Conservation (phyloP, 2,797 vertebrate species). For the Sparus aurata region DNA sequence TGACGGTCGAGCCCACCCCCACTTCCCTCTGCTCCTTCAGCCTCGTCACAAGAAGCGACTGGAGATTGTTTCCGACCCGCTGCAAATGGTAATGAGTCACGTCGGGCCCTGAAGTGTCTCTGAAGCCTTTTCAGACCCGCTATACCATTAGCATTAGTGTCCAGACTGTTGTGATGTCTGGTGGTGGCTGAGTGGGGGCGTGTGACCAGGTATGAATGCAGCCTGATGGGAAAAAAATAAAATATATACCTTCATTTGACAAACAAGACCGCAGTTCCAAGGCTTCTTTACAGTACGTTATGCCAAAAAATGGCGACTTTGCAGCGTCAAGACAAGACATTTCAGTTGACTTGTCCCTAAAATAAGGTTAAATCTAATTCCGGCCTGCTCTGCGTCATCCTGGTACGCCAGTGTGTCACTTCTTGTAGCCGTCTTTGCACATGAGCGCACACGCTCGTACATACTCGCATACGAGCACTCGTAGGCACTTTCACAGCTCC, state of each 20-base stretch:
- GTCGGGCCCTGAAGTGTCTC: constrained; percentile 39
- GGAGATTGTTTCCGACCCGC: constrained; percentile 30
- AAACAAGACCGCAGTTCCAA: constrained; percentile 5
- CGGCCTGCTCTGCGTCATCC: constrained; percentile 9
- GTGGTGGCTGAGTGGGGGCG: constrained; percentile 22
- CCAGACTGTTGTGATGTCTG: constrained; percentile 23
- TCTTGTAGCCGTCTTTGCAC: constrained; percentile 27
- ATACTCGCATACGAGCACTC: constrained; percentile 26
- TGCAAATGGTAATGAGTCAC: constrained; percentile 43
- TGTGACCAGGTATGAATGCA: constrained; percentile 17
- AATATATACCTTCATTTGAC: constrained; percentile 5
- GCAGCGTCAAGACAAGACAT: neutral
- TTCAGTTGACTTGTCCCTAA: neutral
- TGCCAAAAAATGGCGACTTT: neutral
- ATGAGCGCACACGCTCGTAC: constrained; percentile 16
- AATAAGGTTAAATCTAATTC: constrained; percentile 11
- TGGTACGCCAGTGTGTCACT: constrained; percentile 18
- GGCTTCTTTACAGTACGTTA: neutral
- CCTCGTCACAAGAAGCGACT: constrained; percentile 27
- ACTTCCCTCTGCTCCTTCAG: constrained; percentile 17
- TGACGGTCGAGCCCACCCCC: constrained; percentile 32
- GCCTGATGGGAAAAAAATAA: constrained; percentile 2
- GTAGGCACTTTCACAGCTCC: constrained; percentile 42
- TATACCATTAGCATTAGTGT: constrained; percentile 25
- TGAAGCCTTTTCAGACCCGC: constrained; percentile 15